phyloP scores from a whole-genome alignment of 2,113 vertebrate species.

The Colaptes auratus region DNA sequence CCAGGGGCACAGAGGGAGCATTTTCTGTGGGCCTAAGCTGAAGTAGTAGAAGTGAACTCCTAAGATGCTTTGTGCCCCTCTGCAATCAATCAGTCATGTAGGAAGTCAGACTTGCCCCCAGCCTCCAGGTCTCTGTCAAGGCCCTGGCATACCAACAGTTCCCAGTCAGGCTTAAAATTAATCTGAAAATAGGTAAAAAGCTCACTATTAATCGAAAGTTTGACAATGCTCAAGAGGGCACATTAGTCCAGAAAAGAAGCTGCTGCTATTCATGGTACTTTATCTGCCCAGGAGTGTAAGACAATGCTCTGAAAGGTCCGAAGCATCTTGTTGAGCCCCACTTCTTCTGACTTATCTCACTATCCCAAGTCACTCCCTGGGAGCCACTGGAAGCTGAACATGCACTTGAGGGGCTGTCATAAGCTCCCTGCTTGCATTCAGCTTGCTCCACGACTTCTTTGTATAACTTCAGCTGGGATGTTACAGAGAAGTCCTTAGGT shows the following conservation, averaged over 20 bases:
- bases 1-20: neutral
- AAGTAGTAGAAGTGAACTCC: neutral
- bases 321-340: neutral
- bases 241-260: neutral
- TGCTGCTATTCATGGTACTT: neutral
- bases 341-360: neutral
- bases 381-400: neutral
- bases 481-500: neutral
- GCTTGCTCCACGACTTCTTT: neutral
- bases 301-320: neutral
- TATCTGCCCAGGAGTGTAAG: neutral
- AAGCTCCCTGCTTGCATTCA: neutral
- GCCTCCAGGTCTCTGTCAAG: neutral
- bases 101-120: neutral
- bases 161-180: neutral
- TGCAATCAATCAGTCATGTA: rapidly evolving
- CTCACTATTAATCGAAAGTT: neutral
- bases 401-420: neutral
- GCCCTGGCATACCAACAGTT: neutral
- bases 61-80: neutral
- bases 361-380: neutral
- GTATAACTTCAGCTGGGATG: neutral
- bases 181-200: neutral
- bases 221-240: neutral
- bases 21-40: neutral